Evolutionary conservation across 2,797 vertebrate genomes (phyloP).

Genomic region (Sebastes diaconus): DNA sequence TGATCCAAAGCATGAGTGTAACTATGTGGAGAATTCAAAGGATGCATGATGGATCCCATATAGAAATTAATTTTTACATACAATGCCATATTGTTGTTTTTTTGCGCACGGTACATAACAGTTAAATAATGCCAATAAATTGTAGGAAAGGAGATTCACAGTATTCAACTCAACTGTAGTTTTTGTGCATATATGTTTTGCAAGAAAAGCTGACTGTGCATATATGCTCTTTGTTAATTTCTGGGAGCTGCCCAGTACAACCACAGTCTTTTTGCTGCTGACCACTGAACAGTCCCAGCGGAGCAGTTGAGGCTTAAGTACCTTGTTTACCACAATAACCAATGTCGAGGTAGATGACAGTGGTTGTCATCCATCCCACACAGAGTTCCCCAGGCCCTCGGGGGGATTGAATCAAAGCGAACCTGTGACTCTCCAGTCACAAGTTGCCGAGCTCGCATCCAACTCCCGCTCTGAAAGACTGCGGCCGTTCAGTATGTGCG

Average conservation of each 20-base stretch:
- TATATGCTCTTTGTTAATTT: neutral
- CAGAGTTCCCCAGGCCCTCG: slow-evolving; percentile 24
- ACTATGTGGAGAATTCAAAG: neutral
- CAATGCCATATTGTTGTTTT: neutral
- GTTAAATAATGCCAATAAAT: neutral
- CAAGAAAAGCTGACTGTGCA: slow-evolving; percentile 1
- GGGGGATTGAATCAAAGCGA: slow-evolving; percentile 39
- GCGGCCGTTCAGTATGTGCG: neutral
- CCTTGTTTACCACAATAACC: slow-evolving; percentile 48
- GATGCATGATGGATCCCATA: neutral
- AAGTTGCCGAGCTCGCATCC: slow-evolving; percentile 25
- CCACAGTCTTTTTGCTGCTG: slow-evolving; percentile 20
- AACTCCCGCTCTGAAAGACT: slow-evolving; percentile 1
- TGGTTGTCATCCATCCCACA: slow-evolving; percentile 36
- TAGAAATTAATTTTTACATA: neutral
- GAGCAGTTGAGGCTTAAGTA: slow-evolving; percentile 35
- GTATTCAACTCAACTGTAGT: neutral
- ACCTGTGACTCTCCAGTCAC: slow-evolving; percentile 38
- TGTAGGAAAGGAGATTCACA: neutral
- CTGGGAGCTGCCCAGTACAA: neutral
- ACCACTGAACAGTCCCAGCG: slow-evolving; percentile 32
- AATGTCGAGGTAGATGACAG: slow-evolving; percentile 46
- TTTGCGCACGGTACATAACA: neutral
- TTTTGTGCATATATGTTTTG: neutral
- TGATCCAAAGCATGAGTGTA: neutral